Evolutionary conservation across 92 coral and sea anemone species (phyloP).

Genomic region (Epizoanthus rinbou): DNA sequence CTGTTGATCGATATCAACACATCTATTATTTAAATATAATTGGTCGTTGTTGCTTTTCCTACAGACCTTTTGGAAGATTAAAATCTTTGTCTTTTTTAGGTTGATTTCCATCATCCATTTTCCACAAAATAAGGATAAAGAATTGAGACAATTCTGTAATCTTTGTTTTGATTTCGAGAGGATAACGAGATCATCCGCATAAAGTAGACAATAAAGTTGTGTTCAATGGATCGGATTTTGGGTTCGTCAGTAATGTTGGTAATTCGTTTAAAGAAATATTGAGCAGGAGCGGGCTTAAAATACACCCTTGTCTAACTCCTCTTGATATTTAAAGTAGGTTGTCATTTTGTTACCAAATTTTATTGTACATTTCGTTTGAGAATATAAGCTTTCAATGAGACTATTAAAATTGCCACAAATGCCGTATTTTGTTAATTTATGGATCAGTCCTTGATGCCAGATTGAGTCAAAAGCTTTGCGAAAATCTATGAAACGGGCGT

Average conservation of each 20-base stretch:
- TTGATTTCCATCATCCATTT: too few relatives aligned
- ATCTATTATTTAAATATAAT: background rate
- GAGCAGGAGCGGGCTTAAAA: slow-evolving; percentile 20
- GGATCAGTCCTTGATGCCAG: slow-evolving; percentile 50
- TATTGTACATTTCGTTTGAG: slow-evolving; percentile 28
- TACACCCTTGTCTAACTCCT: too few relatives aligned
- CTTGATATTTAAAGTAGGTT: slow-evolving; percentile 23
- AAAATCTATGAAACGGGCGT: too few relatives aligned
- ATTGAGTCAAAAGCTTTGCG: slow-evolving; percentile 65
- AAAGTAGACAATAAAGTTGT: slow-evolving; percentile 29
- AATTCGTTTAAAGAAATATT: slow-evolving; percentile 25
- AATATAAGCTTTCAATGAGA: slow-evolving; percentile 56
- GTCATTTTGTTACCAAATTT: slow-evolving; percentile 29
- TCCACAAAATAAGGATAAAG: too few relatives aligned
- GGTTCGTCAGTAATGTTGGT: slow-evolving; percentile 15
- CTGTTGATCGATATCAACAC: too few relatives aligned
- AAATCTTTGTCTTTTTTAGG: slow-evolving; percentile 10
- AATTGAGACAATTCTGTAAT: slow-evolving; percentile 5
- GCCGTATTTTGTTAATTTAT: slow-evolving; percentile 20
- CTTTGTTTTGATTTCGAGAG: too few relatives aligned
- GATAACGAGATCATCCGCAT: slow-evolving; percentile 46
- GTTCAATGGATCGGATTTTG: slow-evolving; percentile 24
- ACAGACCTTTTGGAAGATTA: slow-evolving; percentile 1
- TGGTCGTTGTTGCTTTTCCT: too few relatives aligned
- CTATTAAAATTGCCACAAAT: slow-evolving; percentile 54